phyloP scores from a whole-genome alignment of 1,140 invertebrate genomes.

The Andricus grossulariae region DNA sequence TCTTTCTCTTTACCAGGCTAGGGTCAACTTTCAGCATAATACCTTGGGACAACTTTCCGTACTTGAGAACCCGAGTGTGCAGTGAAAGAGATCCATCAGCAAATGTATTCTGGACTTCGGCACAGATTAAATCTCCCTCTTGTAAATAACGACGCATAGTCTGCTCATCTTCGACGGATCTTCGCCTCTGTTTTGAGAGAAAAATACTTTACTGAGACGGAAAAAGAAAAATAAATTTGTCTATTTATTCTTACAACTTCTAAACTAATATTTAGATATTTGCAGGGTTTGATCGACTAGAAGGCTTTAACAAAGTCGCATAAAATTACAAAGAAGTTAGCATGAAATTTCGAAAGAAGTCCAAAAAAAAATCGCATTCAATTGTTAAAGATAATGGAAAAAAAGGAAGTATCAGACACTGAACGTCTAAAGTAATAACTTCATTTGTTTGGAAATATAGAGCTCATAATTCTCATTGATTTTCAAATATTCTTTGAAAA shows the following conservation, averaged over 20 bases:
- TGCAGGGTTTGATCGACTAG: too few species aligned
- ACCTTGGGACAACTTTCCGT: conserved; percentile 95
- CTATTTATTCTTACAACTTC: background rate
- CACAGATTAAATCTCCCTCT: conserved; percentile 98
- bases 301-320: too few species aligned
- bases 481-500: too few species aligned
- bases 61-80: conserved; percentile 97
- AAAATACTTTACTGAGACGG: conserved; percentile 16
- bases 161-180: conserved; percentile 97
- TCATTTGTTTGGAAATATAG: too few species aligned
- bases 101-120: conserved; percentile 96
- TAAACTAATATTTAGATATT: background rate
- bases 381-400: too few species aligned
- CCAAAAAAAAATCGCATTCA: too few species aligned
- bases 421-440: too few species aligned
- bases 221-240: conserved; percentile 16
- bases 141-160: conserved; percentile 96
- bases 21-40: conserved; percentile 94
- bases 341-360: too few species aligned
- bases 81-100: conserved; percentile 94
- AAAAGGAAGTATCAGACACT: too few species aligned
- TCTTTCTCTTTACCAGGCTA: conserved; percentile 93
- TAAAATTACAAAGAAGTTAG: too few species aligned
- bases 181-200: conserved; percentile 81
- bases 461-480: too few species aligned